Percentiles rank a stretch among this genome's conserved stretches.
Conservation (phyloP, 2,888 invertebrate species). For the Drosophila leonis region DNA sequence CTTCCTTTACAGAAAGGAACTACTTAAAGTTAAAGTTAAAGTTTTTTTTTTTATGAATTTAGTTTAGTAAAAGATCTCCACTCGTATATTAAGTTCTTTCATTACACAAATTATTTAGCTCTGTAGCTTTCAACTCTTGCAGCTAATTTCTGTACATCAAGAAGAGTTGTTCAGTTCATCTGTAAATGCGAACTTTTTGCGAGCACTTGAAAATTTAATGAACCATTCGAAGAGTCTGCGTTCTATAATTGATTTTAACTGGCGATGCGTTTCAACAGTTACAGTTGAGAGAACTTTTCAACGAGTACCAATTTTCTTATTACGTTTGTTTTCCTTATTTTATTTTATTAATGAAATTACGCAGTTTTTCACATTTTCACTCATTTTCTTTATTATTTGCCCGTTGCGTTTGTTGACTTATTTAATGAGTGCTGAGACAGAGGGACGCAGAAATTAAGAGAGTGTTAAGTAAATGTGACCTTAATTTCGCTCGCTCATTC, state of each 20-base stretch:
- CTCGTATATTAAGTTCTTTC: background rate
- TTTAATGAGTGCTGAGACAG: constrained; percentile 44
- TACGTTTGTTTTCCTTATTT: constrained; percentile 4
- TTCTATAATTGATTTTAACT: constrained; percentile 43
- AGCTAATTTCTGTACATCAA: background rate
- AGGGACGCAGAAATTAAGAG: constrained; percentile 7
- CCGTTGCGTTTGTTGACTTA: constrained; percentile 54
- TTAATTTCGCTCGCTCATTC: constrained; percentile 51
- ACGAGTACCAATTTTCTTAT: constrained; percentile 13
- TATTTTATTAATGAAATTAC: constrained; percentile 74
- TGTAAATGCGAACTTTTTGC: constrained; percentile 2
- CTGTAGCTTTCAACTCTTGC: background rate
- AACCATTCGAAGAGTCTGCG: constrained; percentile 23
- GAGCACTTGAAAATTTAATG: constrained; percentile 44
- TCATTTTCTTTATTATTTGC: constrained; percentile 34
- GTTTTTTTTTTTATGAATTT: no score
- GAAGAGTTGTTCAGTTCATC: background rate
- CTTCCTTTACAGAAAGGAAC: background rate
- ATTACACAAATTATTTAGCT: background rate
- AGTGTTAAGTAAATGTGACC: constrained; percentile 63
- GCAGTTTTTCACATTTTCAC: constrained; percentile 37
- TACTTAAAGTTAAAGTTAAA: background rate
- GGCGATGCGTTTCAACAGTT: constrained; percentile 15
- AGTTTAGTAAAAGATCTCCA: background rate
- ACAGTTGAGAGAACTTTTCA: background rate